Conservation (phyloP, 1,140 invertebrate genomes). For the Zaprionus ghesquierei region DNA sequence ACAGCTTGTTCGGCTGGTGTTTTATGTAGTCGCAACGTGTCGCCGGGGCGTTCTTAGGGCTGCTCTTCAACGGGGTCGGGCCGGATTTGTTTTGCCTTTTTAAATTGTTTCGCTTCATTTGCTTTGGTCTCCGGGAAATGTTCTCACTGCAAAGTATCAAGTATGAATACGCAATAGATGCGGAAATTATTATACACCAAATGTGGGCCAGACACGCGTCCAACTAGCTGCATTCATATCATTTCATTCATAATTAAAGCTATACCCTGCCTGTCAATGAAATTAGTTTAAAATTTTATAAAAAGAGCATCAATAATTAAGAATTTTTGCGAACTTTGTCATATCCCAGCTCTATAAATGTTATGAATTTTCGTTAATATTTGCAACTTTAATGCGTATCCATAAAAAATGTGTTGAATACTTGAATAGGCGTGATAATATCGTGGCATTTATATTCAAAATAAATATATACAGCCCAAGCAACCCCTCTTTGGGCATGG, state of each 20-base stretch:
- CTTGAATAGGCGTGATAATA: background rate
- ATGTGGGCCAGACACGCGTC: background rate
- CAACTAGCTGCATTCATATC: background rate
- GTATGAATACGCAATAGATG: background rate
- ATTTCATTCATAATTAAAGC: background rate
- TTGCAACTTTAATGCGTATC: too few species aligned
- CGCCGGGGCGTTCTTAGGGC: constrained; percentile 30
- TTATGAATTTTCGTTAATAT: too few species aligned
- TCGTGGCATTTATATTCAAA: background rate
- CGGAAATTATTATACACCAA: background rate
- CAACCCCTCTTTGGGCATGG: constrained; percentile 3
- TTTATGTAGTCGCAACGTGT: constrained; percentile 73
- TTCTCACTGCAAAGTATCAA: background rate
- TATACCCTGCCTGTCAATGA: background rate
- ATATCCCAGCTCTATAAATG: too few species aligned
- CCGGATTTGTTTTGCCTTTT: constrained; percentile 81
- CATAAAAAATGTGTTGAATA: background rate
- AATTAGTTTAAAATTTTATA: too few species aligned
- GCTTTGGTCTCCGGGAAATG: constrained; percentile 42
- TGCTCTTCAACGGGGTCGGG: background rate
- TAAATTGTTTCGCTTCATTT: constrained; percentile 82
- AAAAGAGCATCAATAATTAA: too few species aligned
- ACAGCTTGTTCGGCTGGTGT: constrained; percentile 64
- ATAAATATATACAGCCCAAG: background rate
- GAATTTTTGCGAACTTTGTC: too few species aligned